Evolutionary conservation across 2,797 vertebrate species (phyloP), one percentile per base, ranked within the genome.

Genomic region (Tachyglossus aculeatus): DNA sequence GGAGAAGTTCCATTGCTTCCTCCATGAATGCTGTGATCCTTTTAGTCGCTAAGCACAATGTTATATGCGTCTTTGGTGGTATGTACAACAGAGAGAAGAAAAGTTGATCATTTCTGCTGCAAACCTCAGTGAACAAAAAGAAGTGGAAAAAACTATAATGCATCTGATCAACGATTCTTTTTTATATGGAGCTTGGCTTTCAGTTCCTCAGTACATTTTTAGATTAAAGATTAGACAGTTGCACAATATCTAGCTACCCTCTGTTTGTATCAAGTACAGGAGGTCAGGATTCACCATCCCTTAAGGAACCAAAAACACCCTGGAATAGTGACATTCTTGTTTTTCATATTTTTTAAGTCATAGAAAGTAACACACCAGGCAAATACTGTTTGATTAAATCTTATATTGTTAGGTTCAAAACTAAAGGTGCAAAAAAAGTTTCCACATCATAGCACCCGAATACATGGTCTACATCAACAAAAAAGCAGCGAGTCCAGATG

Each of bases 261-360:
- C 21, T 71, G n/a, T 48, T 77, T 77, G 44, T 25, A 60, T 40
- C 29, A 71, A 37, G n/a, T 5, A 29, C 29, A 44, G 60, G 39
- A 56, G 25, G 63, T 40, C 5, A 44, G 31, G 34, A 33, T 43
- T 34, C 45, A 29, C 65, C 21, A 25, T 47, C 2, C 25, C 38
- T 64, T 27, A 64, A 54, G 40, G 70, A 74, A 66, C 22, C n/a
- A 40, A 67, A 66, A 3, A 43, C 2, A 45, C 4, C 7, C n/a
- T 51, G 59, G 25, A 56, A 31, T 40, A 6, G 4, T 59, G 22
- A 72, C 13, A 50, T 39, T 9, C 18, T 33, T 6, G 48, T 39
- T 56, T 59, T 12, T 51, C 55, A 67, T 34, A 16, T 33, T 61
- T 69, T 25, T 48, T 40, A 40, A 60, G 22, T 43, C 48, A 60